These are phyloP conservation scores for Melospiza melodia DNA, from an alignment of 2,113 vertebrate genomes.

Conservation along the genomic window DNA sequence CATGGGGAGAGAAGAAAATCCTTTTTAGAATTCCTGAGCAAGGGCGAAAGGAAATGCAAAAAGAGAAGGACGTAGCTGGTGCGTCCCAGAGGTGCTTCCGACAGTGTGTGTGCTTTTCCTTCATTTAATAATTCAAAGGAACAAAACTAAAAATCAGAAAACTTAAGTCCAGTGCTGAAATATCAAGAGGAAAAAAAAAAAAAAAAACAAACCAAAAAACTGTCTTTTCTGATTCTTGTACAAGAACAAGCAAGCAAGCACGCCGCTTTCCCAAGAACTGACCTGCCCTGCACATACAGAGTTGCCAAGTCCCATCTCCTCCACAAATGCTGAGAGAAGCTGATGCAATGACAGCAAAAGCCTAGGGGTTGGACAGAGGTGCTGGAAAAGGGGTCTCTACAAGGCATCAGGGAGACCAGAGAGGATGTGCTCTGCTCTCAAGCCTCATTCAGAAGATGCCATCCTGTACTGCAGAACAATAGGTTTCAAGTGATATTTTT, in stretches of 20 bases:
- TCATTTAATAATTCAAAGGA: not conserved
- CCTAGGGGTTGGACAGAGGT: not conserved
- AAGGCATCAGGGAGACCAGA: not conserved
- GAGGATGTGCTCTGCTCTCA: not conserved
- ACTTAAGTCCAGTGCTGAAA: not conserved
- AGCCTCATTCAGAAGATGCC: not conserved
- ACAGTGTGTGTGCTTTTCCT: not conserved
- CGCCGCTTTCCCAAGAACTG: not conserved
- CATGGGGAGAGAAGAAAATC: not conserved
- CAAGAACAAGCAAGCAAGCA: not conserved
- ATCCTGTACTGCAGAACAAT: not conserved
- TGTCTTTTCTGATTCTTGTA: not conserved
- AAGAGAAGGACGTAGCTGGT: accelerated
- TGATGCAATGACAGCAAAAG: not conserved
- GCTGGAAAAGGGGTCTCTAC: not conserved
- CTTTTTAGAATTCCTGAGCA: not conserved
- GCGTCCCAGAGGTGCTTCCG: not conserved
- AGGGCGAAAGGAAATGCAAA: not conserved
- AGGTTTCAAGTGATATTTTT: not conserved
- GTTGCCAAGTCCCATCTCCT: not conserved
- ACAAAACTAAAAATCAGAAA: not conserved
- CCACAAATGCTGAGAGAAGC: not conserved
- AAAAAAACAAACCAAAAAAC: not conserved
- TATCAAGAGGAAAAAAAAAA: not conserved
- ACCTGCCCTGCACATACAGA: not conserved